A percentile compares a stretch with the other conserved stretches of the same genome.
phyloP scores from a whole-genome alignment of 2,888 invertebrate genomes.

The Athripsodes cinereus region DNA sequence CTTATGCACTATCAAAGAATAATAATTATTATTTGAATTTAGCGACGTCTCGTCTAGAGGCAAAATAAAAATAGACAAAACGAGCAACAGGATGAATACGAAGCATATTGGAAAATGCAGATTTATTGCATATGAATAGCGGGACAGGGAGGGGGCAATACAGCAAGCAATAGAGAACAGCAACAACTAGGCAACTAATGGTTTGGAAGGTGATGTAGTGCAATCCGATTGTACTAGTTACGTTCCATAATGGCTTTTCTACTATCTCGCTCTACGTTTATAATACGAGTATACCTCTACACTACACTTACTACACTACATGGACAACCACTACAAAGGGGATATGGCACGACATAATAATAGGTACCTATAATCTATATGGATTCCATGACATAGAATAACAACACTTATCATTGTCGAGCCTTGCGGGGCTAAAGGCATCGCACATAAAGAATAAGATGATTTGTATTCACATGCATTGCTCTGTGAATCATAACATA shows the following conservation, averaged over 20 bases:
- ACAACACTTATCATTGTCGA: background rate
- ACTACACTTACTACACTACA: too few species aligned
- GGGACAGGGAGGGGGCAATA: background rate
- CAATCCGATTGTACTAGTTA: conserved; percentile 6
- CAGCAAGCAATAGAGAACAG: background rate
- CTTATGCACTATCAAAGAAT: background rate
- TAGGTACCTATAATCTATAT: too few species aligned
- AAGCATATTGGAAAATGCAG: conserved; percentile 1
- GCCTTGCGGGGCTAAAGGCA: too few species aligned
- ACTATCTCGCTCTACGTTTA: background rate
- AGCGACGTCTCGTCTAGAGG: background rate
- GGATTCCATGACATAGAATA: background rate
- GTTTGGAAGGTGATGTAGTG: conserved; percentile 12
- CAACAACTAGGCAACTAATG: conserved; percentile 7
- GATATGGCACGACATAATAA: too few species aligned
- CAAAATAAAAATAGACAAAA: background rate
- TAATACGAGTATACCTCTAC: too few species aligned
- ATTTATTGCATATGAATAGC: background rate
- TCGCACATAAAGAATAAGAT: too few species aligned
- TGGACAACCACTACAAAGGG: background rate
- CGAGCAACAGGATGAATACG: background rate
- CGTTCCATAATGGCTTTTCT: background rate
- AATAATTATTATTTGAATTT: background rate
- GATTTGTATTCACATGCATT: too few species aligned
- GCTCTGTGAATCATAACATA: too few species aligned